Percentiles rank a stretch among this genome's conserved stretches.
Conservation (phyloP, 2,113 vertebrate genomes). For the Arizona elegans region DNA sequence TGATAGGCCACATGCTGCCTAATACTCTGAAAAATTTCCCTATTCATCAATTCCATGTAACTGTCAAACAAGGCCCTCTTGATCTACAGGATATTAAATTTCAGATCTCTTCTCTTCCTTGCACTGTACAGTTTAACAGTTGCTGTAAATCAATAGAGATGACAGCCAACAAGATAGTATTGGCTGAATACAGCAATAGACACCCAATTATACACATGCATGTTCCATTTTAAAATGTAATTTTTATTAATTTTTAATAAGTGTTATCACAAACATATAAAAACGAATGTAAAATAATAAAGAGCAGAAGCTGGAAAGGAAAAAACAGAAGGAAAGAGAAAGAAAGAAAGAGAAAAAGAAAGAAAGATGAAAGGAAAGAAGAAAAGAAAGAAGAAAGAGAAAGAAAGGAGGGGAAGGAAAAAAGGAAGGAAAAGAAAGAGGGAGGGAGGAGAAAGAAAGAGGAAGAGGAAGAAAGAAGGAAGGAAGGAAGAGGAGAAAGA, state of each 20-base stretch:
- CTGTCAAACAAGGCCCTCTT: not conserved
- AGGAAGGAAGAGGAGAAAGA: too few relatives aligned
- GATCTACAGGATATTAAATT: not conserved
- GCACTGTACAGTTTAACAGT: not conserved
- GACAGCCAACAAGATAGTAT: not conserved
- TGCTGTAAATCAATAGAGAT: not conserved
- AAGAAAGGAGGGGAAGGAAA: accelerated
- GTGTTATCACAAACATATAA: not conserved
- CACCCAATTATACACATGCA: not conserved
- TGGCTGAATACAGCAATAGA: not conserved
- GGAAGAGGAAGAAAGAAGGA: too few relatives aligned
- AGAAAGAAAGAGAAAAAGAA: too few relatives aligned
- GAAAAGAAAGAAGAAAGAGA: accelerated
- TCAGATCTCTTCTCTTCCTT: not conserved
- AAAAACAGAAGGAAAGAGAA: not conserved
- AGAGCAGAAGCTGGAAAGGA: not conserved
- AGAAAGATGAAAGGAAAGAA: too few relatives aligned
- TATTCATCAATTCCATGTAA: not conserved
- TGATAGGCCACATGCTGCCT: not conserved
- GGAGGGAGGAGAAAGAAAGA: too few relatives aligned
- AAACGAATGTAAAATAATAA: not conserved
- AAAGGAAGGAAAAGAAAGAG: too few relatives aligned
- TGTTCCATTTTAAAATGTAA: not conserved
- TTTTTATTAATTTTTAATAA: not conserved
- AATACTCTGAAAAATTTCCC: not conserved